phyloP scores from a whole-genome alignment of 2,113 vertebrate genomes.

The Tragelaphus strepsiceros region DNA sequence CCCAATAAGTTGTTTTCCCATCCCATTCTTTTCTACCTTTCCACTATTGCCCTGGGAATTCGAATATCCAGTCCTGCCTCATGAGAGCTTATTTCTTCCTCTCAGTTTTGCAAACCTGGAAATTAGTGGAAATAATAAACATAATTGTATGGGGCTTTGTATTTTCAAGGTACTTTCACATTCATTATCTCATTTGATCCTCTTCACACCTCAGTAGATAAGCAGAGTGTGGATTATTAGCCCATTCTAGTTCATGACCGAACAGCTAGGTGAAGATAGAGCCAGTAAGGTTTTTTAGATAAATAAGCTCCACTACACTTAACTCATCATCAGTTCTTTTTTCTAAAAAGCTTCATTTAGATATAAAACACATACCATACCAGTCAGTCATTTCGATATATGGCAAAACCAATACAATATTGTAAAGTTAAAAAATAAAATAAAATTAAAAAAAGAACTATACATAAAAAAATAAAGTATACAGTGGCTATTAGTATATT shows the following conservation, averaged over 20 bases:
- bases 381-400: not conserved
- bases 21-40: conserved; percentile 11
- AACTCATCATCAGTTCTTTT: not conserved
- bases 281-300: not conserved
- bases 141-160: not conserved
- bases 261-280: not conserved
- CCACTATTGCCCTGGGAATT: not conserved
- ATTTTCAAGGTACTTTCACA: conserved; percentile 21
- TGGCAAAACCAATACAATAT: no score
- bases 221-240: not conserved
- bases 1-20: not conserved
- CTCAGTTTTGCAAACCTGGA: not conserved
- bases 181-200: not conserved
- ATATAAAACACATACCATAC: not conserved
- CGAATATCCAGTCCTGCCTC: not conserved
- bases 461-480: not conserved
- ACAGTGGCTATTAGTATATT: not conserved
- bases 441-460: no score
- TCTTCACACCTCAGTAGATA: not conserved
- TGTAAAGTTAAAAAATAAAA: no score
- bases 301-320: not conserved
- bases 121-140: not conserved
- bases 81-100: conserved; percentile 1
- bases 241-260: not conserved
- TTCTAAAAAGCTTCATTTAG: not conserved